Percentiles rank a stretch among this genome's conserved stretches.
These are phyloP conservation scores for Sminthurinus signatus DNA, from an alignment of 1,140 invertebrate species.

Conservation along the genomic window DNA sequence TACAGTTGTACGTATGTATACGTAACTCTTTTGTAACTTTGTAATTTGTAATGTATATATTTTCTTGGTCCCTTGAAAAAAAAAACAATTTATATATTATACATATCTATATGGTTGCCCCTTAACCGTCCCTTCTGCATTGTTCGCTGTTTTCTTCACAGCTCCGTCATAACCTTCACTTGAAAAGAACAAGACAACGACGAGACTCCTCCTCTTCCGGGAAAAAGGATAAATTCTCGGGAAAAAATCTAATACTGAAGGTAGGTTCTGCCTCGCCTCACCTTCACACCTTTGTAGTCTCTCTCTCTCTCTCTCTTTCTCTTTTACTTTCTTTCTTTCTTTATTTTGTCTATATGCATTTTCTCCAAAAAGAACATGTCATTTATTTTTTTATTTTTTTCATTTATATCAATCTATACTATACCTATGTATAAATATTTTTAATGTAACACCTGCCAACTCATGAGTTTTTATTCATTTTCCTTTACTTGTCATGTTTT, in stretches of 20 bases:
- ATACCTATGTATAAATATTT: too few relatives aligned
- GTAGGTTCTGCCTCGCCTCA: slow-evolving; percentile 32
- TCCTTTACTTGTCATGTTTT: not conserved
- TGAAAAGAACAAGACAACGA: slow-evolving; percentile 40
- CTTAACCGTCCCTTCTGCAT: slow-evolving; percentile 24
- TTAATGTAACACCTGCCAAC: too few relatives aligned
- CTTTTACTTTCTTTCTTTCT: slow-evolving; percentile 12
- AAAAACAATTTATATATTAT: too few relatives aligned
- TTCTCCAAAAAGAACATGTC: too few relatives aligned
- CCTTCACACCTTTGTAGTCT: slow-evolving; percentile 23
- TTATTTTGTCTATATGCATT: not conserved
- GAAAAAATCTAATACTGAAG: slow-evolving; percentile 41
- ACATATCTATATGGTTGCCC: not conserved
- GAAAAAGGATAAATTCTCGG: slow-evolving; percentile 41
- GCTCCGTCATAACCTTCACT: slow-evolving; percentile 41
- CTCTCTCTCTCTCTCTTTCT: slow-evolving; percentile 27
- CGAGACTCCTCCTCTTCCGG: slow-evolving; percentile 39
- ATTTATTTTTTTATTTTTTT: slow-evolving; percentile 10
- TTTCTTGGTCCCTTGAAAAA: not conserved
- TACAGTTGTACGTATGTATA: not conserved
- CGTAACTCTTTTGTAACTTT: slow-evolving; percentile 5
- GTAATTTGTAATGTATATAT: not conserved
- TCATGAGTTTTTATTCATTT: not conserved
- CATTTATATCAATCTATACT: not conserved
- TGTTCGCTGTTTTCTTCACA: slow-evolving; percentile 40